A percentile compares a stretch with the other conserved stretches of the same genome.
Evolutionary conservation across 2,888 invertebrate genomes (phyloP).

Genomic region (Caenorhabditis doughertyi): DNA sequence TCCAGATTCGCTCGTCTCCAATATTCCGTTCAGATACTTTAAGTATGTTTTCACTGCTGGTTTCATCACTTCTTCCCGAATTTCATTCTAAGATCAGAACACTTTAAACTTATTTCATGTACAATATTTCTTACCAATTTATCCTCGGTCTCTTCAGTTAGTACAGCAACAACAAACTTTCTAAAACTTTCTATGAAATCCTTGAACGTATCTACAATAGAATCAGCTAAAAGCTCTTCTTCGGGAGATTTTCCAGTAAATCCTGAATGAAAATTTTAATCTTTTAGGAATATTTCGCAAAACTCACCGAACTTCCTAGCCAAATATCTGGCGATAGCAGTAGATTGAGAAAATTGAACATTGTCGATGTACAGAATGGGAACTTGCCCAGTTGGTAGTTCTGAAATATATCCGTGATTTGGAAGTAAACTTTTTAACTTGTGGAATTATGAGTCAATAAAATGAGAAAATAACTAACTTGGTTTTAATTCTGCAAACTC

Average conservation of each 20-base stretch:
- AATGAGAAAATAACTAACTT: slow-evolving; percentile 4
- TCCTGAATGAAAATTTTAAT: slow-evolving; percentile 1
- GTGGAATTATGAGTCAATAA: neutral
- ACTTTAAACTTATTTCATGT: neutral
- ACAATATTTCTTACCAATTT: neutral
- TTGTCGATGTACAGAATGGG: slow-evolving; percentile 35
- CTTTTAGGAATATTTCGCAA: neutral
- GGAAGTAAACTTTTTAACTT: neutral
- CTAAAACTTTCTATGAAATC: slow-evolving; percentile 29
- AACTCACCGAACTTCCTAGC: slow-evolving; percentile 44
- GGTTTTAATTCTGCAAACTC: slow-evolving; percentile 24
- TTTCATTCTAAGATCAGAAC: slow-evolving; percentile 15
- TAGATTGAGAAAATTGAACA: slow-evolving; percentile 21
- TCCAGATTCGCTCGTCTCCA: slow-evolving; percentile 44
- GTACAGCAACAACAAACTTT: neutral
- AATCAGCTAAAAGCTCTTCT: slow-evolving; percentile 20
- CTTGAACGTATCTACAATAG: slow-evolving; percentile 33
- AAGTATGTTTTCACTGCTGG: slow-evolving; percentile 35
- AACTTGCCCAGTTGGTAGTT: slow-evolving; percentile 23
- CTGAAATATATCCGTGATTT: neutral
- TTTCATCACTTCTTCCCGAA: slow-evolving; percentile 19
- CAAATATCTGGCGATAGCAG: slow-evolving; percentile 36
- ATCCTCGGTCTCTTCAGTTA: slow-evolving; percentile 10
- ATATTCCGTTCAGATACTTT: slow-evolving; percentile 12
- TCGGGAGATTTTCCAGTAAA: slow-evolving; percentile 17